phyloP scores from a whole-genome alignment of 2,113 vertebrate genomes.

The Panurus biarmicus region DNA sequence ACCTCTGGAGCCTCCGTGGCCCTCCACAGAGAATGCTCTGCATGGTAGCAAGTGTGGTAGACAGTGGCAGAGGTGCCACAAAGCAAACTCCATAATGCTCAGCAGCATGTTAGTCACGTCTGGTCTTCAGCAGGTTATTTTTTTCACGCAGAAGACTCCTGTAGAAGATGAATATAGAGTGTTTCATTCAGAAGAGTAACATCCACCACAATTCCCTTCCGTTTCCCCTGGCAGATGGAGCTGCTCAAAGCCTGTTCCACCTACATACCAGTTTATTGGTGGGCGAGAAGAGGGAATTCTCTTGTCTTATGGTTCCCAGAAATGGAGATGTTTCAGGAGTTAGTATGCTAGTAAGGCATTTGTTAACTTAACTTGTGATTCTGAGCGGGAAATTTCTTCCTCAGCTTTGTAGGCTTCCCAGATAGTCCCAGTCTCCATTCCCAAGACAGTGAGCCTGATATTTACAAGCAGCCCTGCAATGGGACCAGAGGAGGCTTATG shows the following conservation, averaged over 20 bases:
- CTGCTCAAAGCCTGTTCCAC: neutral
- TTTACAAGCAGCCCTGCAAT: neutral
- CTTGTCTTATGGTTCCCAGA: neutral
- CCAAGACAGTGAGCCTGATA: neutral
- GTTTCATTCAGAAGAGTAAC: neutral
- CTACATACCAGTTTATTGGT: neutral
- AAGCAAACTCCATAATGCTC: neutral
- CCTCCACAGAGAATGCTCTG: rapidly evolving
- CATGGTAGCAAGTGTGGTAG: neutral
- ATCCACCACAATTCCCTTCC: neutral
- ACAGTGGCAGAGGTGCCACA: neutral
- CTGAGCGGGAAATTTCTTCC: neutral
- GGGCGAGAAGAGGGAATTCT: neutral
- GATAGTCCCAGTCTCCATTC: neutral
- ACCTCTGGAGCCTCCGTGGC: neutral
- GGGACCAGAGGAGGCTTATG: neutral
- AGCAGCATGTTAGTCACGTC: rapidly evolving
- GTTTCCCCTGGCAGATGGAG: neutral
- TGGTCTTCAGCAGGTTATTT: neutral
- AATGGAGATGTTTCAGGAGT: neutral
- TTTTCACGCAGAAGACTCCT: neutral
- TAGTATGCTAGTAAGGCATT: neutral
- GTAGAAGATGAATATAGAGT: neutral
- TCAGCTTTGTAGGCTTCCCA: rapidly evolving
- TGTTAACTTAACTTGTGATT: neutral